Evolutionary conservation across 2,113 vertebrate genomes (phyloP), one percentile per base, ranked within the genome.

Genomic region (Rallus limicola): DNA sequence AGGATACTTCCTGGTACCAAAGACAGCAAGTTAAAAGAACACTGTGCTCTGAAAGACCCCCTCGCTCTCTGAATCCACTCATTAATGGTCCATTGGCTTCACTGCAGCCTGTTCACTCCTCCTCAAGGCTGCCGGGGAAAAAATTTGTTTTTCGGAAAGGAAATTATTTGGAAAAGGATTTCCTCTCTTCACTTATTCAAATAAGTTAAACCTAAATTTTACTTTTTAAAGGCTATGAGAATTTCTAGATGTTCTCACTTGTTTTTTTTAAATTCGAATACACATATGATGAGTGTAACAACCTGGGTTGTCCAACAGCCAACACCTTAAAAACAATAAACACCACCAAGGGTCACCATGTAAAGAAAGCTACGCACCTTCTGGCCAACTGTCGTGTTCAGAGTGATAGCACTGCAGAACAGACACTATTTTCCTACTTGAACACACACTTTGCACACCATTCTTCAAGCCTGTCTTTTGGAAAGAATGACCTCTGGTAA

Each of bases 391-490:
- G 82, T 11, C 60, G 50, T 0, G 2, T 53, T 77, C 80, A 85
- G 40, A 72, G 20, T 28, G 56, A 93, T 29, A 79, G 55, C 52
- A 55, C n/a, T 1, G 0, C 16, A 31, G 19, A 71, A 36, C 0
- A 75, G 42, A 63, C 6, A 2, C 38, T n/a, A 1, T 7, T 86
- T 79, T 88, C 62, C 62, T 50, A 20, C 18, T 38, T 28, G 36
- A 19, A 82, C 31, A 33, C 29, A 48, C 19, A 48, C 11, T 74
- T 46, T 25, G 64, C 38, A 77, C 70, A 33, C 53, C 12, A 2
- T 40, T 60, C n/a, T 48, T 78, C 36, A 60, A 1, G 11, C 4
- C 14, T 0, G 0, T 20, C 24, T 56, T 77, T 50, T 40, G 38
- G 50, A 78, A 93, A 77, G 58, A 90, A 84, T 7, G 6, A 55